Conservation (phyloP, 2,113 vertebrate genomes). For the Scalopus aquaticus region DNA sequence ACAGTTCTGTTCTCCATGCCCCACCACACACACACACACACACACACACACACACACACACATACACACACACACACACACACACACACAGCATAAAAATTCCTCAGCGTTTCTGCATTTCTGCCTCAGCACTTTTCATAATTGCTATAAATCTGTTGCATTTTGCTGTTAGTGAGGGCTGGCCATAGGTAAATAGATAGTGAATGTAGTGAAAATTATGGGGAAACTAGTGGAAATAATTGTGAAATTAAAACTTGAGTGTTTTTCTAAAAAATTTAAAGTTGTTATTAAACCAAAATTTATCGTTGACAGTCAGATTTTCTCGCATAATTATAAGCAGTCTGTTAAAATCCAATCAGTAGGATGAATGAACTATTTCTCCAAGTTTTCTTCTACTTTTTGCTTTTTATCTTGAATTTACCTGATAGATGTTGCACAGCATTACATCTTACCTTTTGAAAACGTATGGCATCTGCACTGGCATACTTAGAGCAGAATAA, state of each 20-base stretch:
- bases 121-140: background rate
- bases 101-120: constrained; percentile 40
- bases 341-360: background rate
- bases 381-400: background rate
- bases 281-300: background rate
- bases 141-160: background rate
- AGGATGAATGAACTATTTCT: background rate
- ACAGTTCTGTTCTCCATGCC: background rate
- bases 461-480: background rate
- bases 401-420: background rate
- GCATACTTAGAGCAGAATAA: background rate
- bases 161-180: background rate
- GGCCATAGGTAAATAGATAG: background rate
- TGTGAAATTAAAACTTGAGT: background rate
- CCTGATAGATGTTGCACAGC: background rate
- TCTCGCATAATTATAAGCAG: background rate
- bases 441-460: background rate
- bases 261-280: background rate
- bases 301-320: background rate
- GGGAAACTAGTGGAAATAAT: background rate
- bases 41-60: too few relatives aligned
- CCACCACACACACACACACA: too few relatives aligned
- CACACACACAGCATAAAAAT: constrained; percentile 8
- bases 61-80: too few relatives aligned
- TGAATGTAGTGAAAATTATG: background rate